Conservation (phyloP, 2,113 vertebrate species). For the Xiphias gladius region DNA sequence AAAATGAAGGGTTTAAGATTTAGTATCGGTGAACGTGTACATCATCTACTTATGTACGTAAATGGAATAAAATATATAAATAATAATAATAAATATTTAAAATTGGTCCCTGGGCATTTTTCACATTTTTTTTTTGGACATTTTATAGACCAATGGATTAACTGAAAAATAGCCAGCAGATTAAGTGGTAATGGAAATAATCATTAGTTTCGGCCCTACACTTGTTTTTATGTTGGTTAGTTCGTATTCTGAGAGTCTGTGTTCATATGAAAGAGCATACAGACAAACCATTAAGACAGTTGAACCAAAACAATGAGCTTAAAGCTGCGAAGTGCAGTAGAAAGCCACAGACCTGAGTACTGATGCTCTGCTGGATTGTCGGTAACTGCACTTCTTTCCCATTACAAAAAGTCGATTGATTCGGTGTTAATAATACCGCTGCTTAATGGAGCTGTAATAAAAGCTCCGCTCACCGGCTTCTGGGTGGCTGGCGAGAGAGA, state of each 20-base stretch:
- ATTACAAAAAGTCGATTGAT: neutral
- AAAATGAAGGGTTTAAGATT: neutral
- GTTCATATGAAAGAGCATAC: too few species aligned
- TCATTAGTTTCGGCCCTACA: neutral
- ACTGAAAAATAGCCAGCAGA: neutral
- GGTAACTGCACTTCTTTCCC: neutral
- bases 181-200: too few species aligned
- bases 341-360: neutral
- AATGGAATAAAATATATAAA: too few species aligned
- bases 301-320: neutral
- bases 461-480: slow-evolving; percentile 27
- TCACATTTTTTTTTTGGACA: too few species aligned
- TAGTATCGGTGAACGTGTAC: neutral
- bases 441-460: slow-evolving; percentile 18
- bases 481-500: slow-evolving; percentile 31
- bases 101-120: too few species aligned
- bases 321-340: neutral
- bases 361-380: neutral
- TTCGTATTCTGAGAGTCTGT: neutral
- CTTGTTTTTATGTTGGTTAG: neutral
- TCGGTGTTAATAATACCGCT: slow-evolving; percentile 5
- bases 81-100: too few species aligned
- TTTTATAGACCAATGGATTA: too few species aligned
- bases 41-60: neutral
- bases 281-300: neutral